Percentiles rank a stretch among this genome's conserved stretches.
Conservation (phyloP, 2,797 vertebrate species). For the Pseudochromis fuscus region DNA sequence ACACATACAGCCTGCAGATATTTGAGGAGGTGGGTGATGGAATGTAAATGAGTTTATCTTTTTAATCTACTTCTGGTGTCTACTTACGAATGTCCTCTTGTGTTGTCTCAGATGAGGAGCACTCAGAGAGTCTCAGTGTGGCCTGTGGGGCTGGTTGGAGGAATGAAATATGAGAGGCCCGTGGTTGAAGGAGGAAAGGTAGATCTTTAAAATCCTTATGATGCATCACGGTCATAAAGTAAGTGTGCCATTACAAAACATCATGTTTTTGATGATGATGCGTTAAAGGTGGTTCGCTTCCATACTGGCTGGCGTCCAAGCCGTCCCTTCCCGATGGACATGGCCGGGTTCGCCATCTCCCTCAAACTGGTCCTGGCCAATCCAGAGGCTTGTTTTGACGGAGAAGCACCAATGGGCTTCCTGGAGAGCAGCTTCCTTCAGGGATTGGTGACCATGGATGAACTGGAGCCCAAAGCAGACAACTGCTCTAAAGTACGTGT, state of each 20-base stretch:
- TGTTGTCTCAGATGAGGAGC: conserved; percentile 87
- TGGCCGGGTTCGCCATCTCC: conserved; percentile 93
- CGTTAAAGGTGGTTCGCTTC: conserved; percentile 87
- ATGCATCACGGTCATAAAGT: too few species aligned
- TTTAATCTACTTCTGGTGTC: background rate
- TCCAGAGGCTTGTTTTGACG: conserved; percentile 87
- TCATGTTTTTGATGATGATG: background rate
- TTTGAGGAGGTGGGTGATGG: conserved; percentile 93
- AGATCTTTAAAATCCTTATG: too few species aligned
- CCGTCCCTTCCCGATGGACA: conserved; percentile 93
- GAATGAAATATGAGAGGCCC: conserved; percentile 92
- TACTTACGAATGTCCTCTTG: background rate
- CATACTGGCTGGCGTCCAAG: conserved; percentile 93
- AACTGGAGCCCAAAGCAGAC: conserved; percentile 92
- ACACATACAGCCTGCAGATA: conserved; percentile 96
- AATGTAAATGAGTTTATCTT: background rate
- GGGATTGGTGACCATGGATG: conserved; percentile 89
- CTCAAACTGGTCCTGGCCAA: conserved; percentile 87
- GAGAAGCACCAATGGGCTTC: conserved; percentile 90
- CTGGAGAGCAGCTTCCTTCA: conserved; percentile 93
- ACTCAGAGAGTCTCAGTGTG: conserved; percentile 91
- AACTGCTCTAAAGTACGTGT: conserved; percentile 89
- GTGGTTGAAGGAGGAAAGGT: conserved; percentile 90
- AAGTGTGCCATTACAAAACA: background rate
- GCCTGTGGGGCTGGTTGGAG: conserved; percentile 95